Conservation (phyloP, 2,797 vertebrate genomes). For the Cichlasoma orientale region DNA sequence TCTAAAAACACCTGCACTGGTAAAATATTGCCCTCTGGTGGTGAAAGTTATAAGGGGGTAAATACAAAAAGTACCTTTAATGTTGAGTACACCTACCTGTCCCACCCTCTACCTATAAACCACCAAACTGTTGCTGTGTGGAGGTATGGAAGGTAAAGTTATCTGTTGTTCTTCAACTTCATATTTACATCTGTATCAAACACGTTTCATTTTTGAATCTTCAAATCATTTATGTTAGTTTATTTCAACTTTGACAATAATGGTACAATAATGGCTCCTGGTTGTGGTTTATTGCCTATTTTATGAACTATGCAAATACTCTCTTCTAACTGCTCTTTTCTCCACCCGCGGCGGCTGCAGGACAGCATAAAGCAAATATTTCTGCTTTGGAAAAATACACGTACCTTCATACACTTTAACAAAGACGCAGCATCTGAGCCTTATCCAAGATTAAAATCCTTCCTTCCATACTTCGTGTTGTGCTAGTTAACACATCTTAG, state of each 20-base stretch:
- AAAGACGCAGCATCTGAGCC: neutral
- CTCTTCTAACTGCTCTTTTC: rapidly evolving
- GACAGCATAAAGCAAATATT: neutral
- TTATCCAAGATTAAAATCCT: neutral
- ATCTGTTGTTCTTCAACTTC: neutral
- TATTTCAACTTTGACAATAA: neutral
- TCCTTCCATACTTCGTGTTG: neutral
- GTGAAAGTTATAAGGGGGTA: no score
- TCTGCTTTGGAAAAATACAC: neutral
- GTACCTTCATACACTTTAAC: neutral
- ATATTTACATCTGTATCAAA: neutral
- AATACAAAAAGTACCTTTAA: neutral
- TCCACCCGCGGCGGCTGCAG: neutral
- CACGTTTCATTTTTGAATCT: neutral
- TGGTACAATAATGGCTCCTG: rapidly evolving
- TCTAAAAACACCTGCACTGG: no score
- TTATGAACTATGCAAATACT: neutral
- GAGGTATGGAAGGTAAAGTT: neutral
- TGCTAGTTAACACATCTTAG: neutral
- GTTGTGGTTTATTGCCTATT: neutral
- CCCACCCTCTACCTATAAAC: no score
- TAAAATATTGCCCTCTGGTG: no score
- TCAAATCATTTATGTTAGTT: neutral
- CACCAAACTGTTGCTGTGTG: neutral
- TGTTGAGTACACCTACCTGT: no score